Evolutionary conservation across 2,113 vertebrate species (phyloP), one percentile per base, ranked within the genome.

Genomic region (Heterotilapia buettikoferi): DNA sequence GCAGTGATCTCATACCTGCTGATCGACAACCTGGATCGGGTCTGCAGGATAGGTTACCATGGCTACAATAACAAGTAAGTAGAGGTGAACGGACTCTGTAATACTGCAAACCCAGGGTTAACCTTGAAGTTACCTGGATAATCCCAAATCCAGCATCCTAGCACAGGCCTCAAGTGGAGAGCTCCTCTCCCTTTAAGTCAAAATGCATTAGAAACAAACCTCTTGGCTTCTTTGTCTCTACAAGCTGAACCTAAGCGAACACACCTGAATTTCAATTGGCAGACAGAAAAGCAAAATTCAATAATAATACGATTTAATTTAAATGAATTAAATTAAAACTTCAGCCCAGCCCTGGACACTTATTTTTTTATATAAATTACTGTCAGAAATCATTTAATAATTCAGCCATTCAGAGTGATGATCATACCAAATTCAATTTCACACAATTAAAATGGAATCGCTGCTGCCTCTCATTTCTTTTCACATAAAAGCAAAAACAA

Each of bases 361-460:
- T 6, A 5, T 38, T 84, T 79, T 61, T 63, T 36, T 21, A 61
- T 26, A 88, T 79, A 9, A 84, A 84, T 88, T 50, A 73, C 50
- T 29, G 43, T 11, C 26, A 26, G 29, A 76, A 80, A 54, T 83
- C 4, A 9, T 86, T 18, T 85, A 66, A 78, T 84, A 78, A 47
- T 80, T 81, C n/a, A 53, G 54, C 38, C 24, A 38, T 66, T 85
- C 63, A 66, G 18, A 11, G 3, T 82, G 38, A 59, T 63, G 83
- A 87, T 90, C 82, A 63, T 31, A 53, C 59, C 36, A 53, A 91
- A 93, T 91, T 78, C 12, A 85, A 52, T 86, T 90, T 76, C n/a
- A 68, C 6, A 19, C 78, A 90, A 83, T 78, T n/a, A 63, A 84
- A 86, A 86, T 29, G 3, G 40, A 78, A 61, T 63, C 3, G 76